phyloP scores from a whole-genome alignment of 2,113 vertebrate species.

The Notiomystis cincta region DNA sequence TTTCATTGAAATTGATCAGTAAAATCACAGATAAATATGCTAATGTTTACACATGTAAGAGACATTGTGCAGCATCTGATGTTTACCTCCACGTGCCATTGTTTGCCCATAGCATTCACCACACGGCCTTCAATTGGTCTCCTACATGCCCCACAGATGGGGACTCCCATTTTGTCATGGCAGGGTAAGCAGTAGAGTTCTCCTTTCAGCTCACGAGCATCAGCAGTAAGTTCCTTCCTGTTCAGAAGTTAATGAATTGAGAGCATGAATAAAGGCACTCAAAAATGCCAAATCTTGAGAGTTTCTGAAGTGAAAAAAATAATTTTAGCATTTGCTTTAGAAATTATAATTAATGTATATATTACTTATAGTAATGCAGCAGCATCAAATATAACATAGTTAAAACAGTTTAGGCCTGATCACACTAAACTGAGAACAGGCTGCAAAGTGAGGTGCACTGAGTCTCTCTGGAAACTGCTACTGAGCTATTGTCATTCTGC shows the following conservation, averaged over 20 bases:
- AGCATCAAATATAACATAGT: neutral
- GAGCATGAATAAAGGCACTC: neutral
- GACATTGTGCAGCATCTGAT: neutral
- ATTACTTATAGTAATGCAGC: neutral
- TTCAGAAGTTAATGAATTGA: neutral
- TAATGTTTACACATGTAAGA: neutral
- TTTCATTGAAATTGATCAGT: neutral
- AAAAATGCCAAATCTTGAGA: neutral
- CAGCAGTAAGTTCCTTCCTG: constrained; percentile 95
- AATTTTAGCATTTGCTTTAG: neutral
- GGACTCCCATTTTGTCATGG: constrained; percentile 98
- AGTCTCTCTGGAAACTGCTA: neutral
- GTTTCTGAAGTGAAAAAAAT: neutral
- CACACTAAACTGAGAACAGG: neutral
- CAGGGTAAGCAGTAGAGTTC: constrained; percentile 96
- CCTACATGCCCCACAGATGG: constrained; percentile 94
- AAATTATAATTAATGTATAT: neutral
- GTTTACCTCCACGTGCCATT: constrained; percentile 97
- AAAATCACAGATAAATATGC: neutral
- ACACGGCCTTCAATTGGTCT: constrained; percentile 96
- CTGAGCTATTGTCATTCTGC: neutral
- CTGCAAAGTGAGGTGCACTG: neutral
- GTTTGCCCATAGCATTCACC: constrained; percentile 98
- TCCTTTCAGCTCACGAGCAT: constrained; percentile 93
- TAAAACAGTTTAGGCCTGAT: neutral